Evolutionary conservation across 2,888 invertebrate species (phyloP).

Genomic region (Amblyjoppa fuscipennis): DNA sequence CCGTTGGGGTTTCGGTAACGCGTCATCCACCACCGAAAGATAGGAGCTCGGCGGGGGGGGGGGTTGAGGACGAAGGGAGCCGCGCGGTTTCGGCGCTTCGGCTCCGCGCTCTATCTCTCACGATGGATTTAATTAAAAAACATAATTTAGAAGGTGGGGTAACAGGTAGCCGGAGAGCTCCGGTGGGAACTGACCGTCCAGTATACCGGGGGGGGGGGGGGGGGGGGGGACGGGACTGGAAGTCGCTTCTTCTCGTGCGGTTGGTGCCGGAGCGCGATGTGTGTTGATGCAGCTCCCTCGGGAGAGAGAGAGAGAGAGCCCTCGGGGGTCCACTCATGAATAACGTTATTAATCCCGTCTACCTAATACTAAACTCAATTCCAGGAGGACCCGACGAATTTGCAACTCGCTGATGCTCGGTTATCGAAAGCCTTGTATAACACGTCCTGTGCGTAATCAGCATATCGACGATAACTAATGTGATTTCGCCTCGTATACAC

Average conservation of each 20-base stretch:
- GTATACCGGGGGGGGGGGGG: slow-evolving; percentile 5
- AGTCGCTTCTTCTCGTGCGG: slow-evolving; percentile 32
- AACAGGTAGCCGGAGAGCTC: slow-evolving; percentile 81
- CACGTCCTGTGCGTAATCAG: slow-evolving; percentile 11
- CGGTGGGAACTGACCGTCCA: slow-evolving; percentile 82
- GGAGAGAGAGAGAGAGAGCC: slow-evolving; percentile 39
- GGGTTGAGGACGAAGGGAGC: slow-evolving; percentile 49
- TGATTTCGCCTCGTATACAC: slow-evolving; percentile 13
- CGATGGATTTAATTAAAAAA: slow-evolving; percentile 85
- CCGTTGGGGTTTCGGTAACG: slow-evolving; percentile 64
- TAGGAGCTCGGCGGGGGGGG: slow-evolving; percentile 49
- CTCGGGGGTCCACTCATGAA: slow-evolving; percentile 83
- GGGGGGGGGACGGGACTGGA: too few species aligned
- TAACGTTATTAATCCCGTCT: slow-evolving; percentile 84
- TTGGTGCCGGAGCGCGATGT: slow-evolving; percentile 16
- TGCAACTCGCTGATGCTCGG: slow-evolving; percentile 34
- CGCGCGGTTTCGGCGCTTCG: slow-evolving; percentile 42
- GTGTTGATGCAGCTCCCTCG: slow-evolving; percentile 33
- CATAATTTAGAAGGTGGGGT: slow-evolving; percentile 84
- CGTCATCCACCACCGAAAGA: slow-evolving; percentile 63
- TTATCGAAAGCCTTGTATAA: slow-evolving; percentile 40
- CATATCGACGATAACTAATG: slow-evolving; percentile 21
- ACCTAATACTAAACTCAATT: slow-evolving; percentile 66
- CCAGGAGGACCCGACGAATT: slow-evolving; percentile 59
- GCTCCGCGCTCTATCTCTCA: slow-evolving; percentile 74